A percentile compares a stretch with the other conserved stretches of the same genome.
These are phyloP conservation scores for Rotaria magnacalcarata DNA, from an alignment of 2,888 invertebrate species.

Conservation along the genomic window DNA sequence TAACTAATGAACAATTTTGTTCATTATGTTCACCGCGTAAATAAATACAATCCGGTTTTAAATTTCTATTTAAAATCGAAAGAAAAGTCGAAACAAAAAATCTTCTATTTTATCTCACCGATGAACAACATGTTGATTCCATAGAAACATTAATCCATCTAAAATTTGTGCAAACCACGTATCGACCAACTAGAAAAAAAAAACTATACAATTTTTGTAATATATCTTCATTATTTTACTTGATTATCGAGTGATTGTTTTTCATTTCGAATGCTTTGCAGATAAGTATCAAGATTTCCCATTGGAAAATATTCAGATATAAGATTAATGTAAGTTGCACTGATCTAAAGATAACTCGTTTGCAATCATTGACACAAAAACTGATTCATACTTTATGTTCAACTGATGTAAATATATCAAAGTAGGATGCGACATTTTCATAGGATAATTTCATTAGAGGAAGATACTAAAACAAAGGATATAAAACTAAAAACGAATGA, in stretches of 20 bases:
- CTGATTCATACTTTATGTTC: background rate
- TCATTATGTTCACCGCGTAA: background rate
- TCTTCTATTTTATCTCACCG: background rate
- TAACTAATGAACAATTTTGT: slow-evolving; percentile 7
- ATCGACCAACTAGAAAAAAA: background rate
- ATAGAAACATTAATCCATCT: slow-evolving; percentile 34
- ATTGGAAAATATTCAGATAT: slow-evolving; percentile 27
- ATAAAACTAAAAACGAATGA: background rate
- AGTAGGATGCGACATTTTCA: background rate
- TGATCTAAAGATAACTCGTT: background rate
- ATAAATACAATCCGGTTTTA: slow-evolving; percentile 27
- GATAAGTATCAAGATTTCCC: slow-evolving; percentile 23
- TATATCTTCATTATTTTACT: background rate
- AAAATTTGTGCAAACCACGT: slow-evolving; percentile 16
- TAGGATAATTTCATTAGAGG: background rate
- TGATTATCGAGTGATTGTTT: background rate
- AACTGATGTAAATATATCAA: slow-evolving; percentile 15
- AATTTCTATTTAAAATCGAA: background rate
- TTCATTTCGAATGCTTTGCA: background rate
- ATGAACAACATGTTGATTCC: background rate
- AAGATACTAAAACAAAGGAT: background rate
- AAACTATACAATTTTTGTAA: background rate
- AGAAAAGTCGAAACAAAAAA: too few relatives aligned
- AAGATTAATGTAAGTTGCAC: background rate
- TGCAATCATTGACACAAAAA: background rate